These are phyloP conservation scores for Elgaria multicarinata DNA, from an alignment of 2,113 vertebrate species.

Conservation along the genomic window DNA sequence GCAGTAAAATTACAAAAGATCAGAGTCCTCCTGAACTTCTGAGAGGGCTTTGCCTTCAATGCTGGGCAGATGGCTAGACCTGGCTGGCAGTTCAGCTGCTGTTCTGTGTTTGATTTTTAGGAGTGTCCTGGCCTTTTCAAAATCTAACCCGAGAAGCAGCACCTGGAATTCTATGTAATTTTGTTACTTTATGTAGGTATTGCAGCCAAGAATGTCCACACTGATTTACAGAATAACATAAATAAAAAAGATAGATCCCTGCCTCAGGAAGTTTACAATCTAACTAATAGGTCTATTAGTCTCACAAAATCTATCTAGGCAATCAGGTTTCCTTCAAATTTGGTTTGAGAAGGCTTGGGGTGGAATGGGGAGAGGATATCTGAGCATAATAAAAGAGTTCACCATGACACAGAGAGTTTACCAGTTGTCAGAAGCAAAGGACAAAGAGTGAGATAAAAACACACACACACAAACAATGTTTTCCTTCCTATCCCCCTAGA, in stretches of 20 bases:
- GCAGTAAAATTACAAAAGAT: no score
- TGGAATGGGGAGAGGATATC: neutral
- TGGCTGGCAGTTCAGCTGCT: no score
- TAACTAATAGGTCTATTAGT: neutral
- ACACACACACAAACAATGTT: no score
- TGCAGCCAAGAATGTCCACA: neutral
- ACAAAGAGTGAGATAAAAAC: conserved; percentile 36
- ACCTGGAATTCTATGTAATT: neutral
- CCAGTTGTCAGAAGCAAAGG: conserved; percentile 31
- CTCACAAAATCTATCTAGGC: neutral
- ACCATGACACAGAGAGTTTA: conserved; percentile 9
- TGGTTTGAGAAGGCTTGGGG: conserved; percentile 33
- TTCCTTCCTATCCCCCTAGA: conserved; percentile 24
- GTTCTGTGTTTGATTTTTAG: no score
- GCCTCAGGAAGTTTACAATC: neutral
- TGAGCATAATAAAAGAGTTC: conserved; percentile 9
- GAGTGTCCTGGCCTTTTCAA: neutral
- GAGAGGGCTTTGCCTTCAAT: no score
- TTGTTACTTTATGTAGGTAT: neutral
- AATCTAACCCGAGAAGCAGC: neutral
- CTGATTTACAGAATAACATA: neutral
- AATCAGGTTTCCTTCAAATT: neutral
- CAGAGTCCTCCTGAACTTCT: no score
- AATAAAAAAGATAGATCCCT: neutral
- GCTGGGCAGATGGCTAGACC: no score